Conservation (phyloP, 2,113 vertebrate genomes). For the Gambusia holbrooki region DNA sequence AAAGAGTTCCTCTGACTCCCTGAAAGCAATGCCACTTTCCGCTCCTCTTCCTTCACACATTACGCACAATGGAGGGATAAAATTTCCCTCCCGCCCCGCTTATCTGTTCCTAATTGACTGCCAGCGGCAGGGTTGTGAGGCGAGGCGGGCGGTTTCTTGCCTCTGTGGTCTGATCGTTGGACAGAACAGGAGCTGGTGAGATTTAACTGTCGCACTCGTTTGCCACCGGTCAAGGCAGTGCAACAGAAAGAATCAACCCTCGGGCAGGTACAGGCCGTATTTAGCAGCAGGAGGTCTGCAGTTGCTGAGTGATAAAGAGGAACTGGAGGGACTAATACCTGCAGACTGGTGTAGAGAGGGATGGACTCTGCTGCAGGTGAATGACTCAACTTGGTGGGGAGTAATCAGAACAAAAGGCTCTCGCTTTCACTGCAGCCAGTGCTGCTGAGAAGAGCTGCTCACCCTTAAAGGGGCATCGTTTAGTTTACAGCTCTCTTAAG, state of each 20-base stretch:
- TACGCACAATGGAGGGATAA: slow-evolving; percentile 55
- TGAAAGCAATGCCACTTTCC: slow-evolving; percentile 65
- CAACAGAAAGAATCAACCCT: slow-evolving; percentile 17
- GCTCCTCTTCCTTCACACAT: slow-evolving; percentile 39
- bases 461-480: neutral
- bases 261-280: slow-evolving; percentile 35
- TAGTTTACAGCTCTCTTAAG: neutral
- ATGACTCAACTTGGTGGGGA: slow-evolving; percentile 30
- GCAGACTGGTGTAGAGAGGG: neutral
- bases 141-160: slow-evolving; percentile 21
- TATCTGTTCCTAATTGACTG: slow-evolving; percentile 70
- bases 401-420: slow-evolving; percentile 32
- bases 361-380: slow-evolving; percentile 22
- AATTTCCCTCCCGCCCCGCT: slow-evolving; percentile 44
- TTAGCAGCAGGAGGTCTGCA: slow-evolving; percentile 41
- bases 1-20: slow-evolving; percentile 55
- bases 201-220: slow-evolving; percentile 63
- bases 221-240: slow-evolving; percentile 31
- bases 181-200: slow-evolving; percentile 25
- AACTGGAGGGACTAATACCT: slow-evolving; percentile 14
- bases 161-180: slow-evolving; percentile 39
- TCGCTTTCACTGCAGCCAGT: slow-evolving; percentile 9
- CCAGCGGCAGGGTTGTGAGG: slow-evolving; percentile 3
- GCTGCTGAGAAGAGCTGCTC: neutral
- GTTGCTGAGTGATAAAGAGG: slow-evolving; percentile 13